A percentile compares a stretch with the other conserved stretches of the same genome.
phyloP scores from a whole-genome alignment of 2,888 invertebrate species.

The Scaptomyza polygonia region DNA sequence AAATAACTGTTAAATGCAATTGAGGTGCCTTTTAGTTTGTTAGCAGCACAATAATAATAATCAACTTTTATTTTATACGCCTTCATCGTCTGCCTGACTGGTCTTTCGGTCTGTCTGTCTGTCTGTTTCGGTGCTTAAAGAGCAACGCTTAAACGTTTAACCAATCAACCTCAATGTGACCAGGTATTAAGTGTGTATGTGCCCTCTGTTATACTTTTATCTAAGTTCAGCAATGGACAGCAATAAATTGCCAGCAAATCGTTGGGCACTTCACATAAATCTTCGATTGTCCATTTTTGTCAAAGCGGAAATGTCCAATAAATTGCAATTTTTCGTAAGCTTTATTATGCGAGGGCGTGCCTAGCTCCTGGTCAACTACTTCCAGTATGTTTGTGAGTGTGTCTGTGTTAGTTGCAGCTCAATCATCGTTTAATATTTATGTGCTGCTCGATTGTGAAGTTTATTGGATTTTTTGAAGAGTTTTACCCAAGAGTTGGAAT shows the following conservation, averaged over 20 bases:
- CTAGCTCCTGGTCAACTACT: constrained; percentile 5
- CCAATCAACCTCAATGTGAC: constrained; percentile 38
- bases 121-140: constrained; percentile 5
- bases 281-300: constrained; percentile 75
- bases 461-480: constrained; percentile 77
- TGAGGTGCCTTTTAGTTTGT: constrained; percentile 69
- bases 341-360: constrained; percentile 46
- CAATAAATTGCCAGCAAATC: constrained; percentile 71
- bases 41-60: constrained; percentile 59
- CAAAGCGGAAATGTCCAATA: constrained; percentile 79
- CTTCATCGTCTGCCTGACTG: no score
- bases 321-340: constrained; percentile 82
- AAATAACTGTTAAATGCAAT: constrained; percentile 78
- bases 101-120: neutral
- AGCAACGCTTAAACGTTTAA: constrained; percentile 15
- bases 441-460: constrained; percentile 77
- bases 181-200: constrained; percentile 61
- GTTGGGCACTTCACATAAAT: constrained; percentile 66
- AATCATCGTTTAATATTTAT: constrained; percentile 82
- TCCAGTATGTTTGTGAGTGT: neutral
- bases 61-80: constrained; percentile 48
- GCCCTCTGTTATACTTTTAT: constrained; percentile 9
- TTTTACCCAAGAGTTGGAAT: constrained; percentile 25
- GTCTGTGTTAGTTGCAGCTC: constrained; percentile 65
- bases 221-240: constrained; percentile 12